Conservation (phyloP, 1,140 invertebrate genomes). For the Reticulitermes speratus region DNA sequence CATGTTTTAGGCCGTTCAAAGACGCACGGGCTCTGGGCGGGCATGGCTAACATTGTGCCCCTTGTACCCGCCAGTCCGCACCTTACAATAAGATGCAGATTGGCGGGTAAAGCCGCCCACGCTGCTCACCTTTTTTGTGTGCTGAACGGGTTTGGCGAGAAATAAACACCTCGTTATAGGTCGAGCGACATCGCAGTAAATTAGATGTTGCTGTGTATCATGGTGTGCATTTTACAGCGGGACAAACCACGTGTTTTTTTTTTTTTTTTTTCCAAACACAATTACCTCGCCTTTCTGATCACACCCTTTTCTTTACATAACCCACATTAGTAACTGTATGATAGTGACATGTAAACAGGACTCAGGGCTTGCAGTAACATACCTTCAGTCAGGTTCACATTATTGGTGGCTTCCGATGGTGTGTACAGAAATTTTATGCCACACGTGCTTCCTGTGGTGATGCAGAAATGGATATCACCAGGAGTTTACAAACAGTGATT, state of each 20-base stretch:
- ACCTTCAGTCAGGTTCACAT: background rate
- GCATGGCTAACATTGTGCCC: no score
- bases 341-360: no score
- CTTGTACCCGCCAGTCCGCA: no score
- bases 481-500: no score
- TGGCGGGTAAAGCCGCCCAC: no score
- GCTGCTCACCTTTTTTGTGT: no score
- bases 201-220: background rate
- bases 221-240: background rate
- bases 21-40: no score
- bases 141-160: no score
- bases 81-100: no score
- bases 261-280: background rate
- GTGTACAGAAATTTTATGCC: background rate
- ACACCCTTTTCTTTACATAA: background rate
- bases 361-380: background rate
- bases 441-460: no score
- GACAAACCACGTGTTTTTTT: background rate
- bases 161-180: background rate
- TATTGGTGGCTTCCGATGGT: background rate
- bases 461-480: no score
- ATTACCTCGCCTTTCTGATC: background rate
- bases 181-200: background rate
- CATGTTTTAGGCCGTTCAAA: no score
- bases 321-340: background rate